Evolutionary conservation across 2,113 vertebrate genomes (phyloP).

Genomic region (Paracanthobrama guichenoti): DNA sequence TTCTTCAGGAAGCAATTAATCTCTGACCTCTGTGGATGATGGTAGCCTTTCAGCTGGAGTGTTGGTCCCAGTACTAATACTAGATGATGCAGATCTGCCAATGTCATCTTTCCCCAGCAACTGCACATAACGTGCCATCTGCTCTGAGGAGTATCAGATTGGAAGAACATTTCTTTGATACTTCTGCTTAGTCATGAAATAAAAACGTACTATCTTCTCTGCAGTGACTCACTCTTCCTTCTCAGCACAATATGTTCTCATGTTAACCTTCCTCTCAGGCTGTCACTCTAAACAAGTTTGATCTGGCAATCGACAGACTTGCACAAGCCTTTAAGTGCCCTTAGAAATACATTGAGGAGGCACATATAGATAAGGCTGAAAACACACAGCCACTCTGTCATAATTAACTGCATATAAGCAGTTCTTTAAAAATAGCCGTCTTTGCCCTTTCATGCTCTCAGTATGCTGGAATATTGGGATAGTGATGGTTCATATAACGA

Average conservation of each 20-base stretch:
- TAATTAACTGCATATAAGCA: conserved; percentile 41
- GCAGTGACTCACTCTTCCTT: conserved; percentile 34
- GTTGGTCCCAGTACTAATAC: not conserved
- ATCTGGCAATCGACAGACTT: not conserved
- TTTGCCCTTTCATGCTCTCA: conserved; percentile 51
- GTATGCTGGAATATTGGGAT: conserved; percentile 42
- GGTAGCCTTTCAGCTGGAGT: not conserved
- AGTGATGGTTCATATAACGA: conserved; percentile 53
- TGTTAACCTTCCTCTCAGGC: conserved; percentile 26
- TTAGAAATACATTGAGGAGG: not conserved
- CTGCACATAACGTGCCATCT: conserved; percentile 18
- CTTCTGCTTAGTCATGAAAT: conserved; percentile 8
- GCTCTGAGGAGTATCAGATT: not conserved
- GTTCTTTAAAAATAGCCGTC: conserved; percentile 63
- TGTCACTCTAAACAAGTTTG: conserved; percentile 36
- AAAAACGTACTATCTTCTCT: not conserved
- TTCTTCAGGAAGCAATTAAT: not conserved
- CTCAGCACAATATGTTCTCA: conserved; percentile 36
- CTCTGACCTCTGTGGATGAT: not conserved
- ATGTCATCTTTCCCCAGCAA: not conserved
- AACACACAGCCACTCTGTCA: conserved; percentile 33
- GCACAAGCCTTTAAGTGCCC: not conserved
- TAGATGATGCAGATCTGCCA: not conserved
- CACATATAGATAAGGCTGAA: conserved; percentile 48
- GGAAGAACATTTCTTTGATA: conserved; percentile 7